Evolutionary conservation across 2,888 invertebrate genomes (phyloP).

Genomic region (Cheilosia scutellata): DNA sequence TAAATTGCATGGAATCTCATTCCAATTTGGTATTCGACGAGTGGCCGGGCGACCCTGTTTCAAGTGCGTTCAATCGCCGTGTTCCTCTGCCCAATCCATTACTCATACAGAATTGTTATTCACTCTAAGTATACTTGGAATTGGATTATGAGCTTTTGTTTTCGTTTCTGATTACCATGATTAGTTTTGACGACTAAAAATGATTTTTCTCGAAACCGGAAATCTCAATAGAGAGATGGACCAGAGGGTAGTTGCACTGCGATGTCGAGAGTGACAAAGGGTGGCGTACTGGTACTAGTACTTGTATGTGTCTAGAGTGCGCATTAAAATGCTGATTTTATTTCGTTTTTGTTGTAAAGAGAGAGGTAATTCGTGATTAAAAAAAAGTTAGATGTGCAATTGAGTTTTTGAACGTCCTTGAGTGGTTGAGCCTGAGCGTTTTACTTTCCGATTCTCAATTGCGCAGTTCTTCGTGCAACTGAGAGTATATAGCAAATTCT

Average conservation of each 20-base stretch:
- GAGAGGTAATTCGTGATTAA: conserved; percentile 16
- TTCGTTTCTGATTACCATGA: conserved; percentile 62
- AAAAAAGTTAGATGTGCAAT: conserved; percentile 25
- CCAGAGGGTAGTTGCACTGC: not conserved
- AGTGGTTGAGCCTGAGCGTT: conserved; percentile 30
- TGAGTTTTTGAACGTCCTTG: conserved; percentile 48
- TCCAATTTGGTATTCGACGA: conserved; percentile 35
- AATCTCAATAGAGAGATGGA: conserved; percentile 64
- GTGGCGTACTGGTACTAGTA: not conserved
- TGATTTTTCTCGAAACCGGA: conserved; percentile 62
- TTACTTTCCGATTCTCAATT: conserved; percentile 49
- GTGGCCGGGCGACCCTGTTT: conserved; percentile 39
- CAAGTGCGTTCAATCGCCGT: conserved; percentile 55
- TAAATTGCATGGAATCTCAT: conserved; percentile 51
- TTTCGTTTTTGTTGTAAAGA: conserved; percentile 28
- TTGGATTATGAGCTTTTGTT: conserved; percentile 29
- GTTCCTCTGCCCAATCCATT: conserved; percentile 24
- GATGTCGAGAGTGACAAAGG: conserved; percentile 17
- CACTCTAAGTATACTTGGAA: not conserved
- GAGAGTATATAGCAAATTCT: conserved; percentile 20
- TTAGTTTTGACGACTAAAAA: conserved; percentile 42
- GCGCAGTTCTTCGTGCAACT: conserved; percentile 9
- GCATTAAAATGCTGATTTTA: conserved; percentile 43
- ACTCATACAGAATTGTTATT: conserved; percentile 10
- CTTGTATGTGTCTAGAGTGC: conserved; percentile 29